These are phyloP conservation scores for Trinorchestia longiramus DNA, from an alignment of 1,140 invertebrate species.

Conservation along the genomic window DNA sequence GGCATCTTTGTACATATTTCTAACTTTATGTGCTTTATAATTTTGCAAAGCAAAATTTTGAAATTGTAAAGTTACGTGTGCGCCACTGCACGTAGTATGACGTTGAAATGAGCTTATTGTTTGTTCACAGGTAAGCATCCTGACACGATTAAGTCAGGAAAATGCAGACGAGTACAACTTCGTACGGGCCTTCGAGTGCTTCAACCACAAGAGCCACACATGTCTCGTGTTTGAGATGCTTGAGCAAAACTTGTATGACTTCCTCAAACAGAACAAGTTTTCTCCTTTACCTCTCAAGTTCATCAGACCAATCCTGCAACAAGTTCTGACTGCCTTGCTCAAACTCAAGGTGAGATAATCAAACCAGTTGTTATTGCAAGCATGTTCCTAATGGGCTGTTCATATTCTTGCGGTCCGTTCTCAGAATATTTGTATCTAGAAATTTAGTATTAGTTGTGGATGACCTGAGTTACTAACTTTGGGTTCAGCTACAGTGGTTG, in stretches of 20 bases:
- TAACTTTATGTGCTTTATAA: too few species aligned
- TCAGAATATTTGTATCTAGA: too few species aligned
- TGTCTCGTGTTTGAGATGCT: slow-evolving; percentile 99
- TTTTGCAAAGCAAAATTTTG: too few species aligned
- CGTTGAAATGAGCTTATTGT: too few species aligned
- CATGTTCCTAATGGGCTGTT: neutral
- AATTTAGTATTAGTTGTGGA: neutral
- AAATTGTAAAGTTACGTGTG: too few species aligned
- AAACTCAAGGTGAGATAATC: slow-evolving; percentile 86
- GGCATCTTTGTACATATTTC: too few species aligned
- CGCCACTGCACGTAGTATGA: too few species aligned
- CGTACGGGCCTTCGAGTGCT: slow-evolving; percentile 99
- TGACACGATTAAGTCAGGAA: slow-evolving; percentile 97
- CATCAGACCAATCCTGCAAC: slow-evolving; percentile 98
- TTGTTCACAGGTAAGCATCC: slow-evolving; percentile 84
- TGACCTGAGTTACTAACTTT: neutral
- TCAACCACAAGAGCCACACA: slow-evolving; percentile 99
- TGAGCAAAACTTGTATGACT: slow-evolving; percentile 99
- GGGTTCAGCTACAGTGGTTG: neutral
- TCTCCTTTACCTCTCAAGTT: slow-evolving; percentile 97
- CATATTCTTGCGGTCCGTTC: neutral
- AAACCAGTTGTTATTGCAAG: neutral
- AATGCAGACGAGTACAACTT: slow-evolving; percentile 99
- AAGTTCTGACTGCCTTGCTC: slow-evolving; percentile 95
- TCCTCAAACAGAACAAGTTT: slow-evolving; percentile 99